Evolutionary conservation across 2,113 vertebrate species (phyloP), one percentile per base, ranked within the genome.

Genomic region (Camelus bactrianus): DNA sequence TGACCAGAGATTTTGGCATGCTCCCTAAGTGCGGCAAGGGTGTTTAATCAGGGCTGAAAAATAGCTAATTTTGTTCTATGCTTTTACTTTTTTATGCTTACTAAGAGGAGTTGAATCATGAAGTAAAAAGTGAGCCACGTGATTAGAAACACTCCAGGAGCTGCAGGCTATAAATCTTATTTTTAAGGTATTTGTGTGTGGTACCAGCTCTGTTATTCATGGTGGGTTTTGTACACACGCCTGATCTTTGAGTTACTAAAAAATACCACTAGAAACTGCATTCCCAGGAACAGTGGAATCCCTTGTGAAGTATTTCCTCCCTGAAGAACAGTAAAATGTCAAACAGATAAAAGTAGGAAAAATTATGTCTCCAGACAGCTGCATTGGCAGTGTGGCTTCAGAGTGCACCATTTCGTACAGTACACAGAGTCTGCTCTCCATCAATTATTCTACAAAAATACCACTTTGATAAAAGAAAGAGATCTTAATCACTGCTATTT

Each of bases 321-420:
- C 97, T 80, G 32, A 97, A 97, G n/a, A 69, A 93, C 42, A 97
- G 85, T 26, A 95, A 97, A 98, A 94, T 97, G 60, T 94, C 95
- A 97, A 91, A 91, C 67, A 97, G 92, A 96, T 87, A 72, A 90
- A 97, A 97, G 76, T 86, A 95, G 81, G 80, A 95, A 69, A 80
- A 96, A 92, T 93, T 89, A 50, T 96, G 67, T 97, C 75, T 95
- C 91, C 82, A 92, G 89, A 96, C 35, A 96, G 64, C 91, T 92
- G 50, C 38, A 42, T 42, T 54, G 75, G 54, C 60, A 42, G 1
- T 93, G 2, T 64, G 75, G 62, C 54, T 56, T 81, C 54, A 75
- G 50, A 95, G 88, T n/a, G 60, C 82, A 50, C 16, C 12, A 30
- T 77, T 95, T 86, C 10, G 0, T 76, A 22, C 30, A 56, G 22